Base-by-base conservation (phyloP, 1,140 invertebrate species). In the Dreissena polymorpha region DNA sequence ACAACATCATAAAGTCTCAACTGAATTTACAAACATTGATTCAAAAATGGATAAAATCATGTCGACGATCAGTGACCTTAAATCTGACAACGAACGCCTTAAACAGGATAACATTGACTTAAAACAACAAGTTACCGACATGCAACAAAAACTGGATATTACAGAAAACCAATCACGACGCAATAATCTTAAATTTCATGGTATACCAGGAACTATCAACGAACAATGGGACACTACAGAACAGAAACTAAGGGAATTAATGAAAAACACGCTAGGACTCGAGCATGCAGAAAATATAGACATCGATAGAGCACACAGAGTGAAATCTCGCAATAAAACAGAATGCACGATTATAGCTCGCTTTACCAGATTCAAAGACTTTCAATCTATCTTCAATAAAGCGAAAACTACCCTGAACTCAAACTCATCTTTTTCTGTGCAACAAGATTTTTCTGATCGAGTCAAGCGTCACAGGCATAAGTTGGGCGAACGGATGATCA, bases 301-400 rank as follows among this genome's bases (percentile, higher is more conserved):
- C 18, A 68, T 68, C 25, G 67, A 68, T 25, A 18, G 67, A 16
- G 67, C 67, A 27, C 67, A 68, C 67, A 68, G 67, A 68, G 67
- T 68, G 29, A 68, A 68, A 68, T 68, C 67, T 21, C 18, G 25
- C 14, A 25, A 68, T 25, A 18, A 18, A 3, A 68, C 23, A 27
- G 16, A n/a, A 39, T 27, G 67, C 25, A 68, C 67, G 16, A 68
- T 68, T 39, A 39, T 68, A 27, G 67, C 67, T 16, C 21, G 67
- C 8, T 68, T 68, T 27, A 39, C 18, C 16, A 23, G 25, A 23
- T 68, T 68, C n/a, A 68, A 68, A 14, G 67, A 68, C 67, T 68
- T 3, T 14, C 21, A 68, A 68, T 16, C 29, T 39, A 39, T 68
- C 25, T 16, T 68, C 16, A 18, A 68, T 27, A 68, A 68, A 39